Base-by-base conservation (phyloP, 1,140 invertebrate genomes). In the Nomia melanderi region DNA sequence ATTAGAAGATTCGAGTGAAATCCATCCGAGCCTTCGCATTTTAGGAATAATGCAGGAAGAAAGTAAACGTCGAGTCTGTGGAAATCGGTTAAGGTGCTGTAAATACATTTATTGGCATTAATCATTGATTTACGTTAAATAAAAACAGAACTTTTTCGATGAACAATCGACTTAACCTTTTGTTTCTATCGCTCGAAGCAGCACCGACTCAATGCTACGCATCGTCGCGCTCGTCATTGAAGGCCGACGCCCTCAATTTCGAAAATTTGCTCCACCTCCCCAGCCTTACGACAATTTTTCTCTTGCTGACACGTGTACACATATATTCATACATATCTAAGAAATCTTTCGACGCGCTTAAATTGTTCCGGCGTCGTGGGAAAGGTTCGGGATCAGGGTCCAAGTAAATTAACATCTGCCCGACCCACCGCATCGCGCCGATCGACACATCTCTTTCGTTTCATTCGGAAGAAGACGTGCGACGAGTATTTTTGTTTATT, bases 31-130 rank as follows among this genome's bases (percentile, higher is more conserved):
- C n/a, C n/a, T 23, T n/a, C n/a, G n/a, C n/a, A 12, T 2, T 27
- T 57, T 1, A 8, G 33, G 14, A 8, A 47, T 8, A 56, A 20
- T 23, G 12, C 20, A 11, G 47, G 44, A 63, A 23, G n/a, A 63
- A 36, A 62, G 29, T 31, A 23, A 60, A 59, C 39, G 25, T 31
- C 39, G 41, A 36, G 59, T 54, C 14, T 17, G 56, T 59, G 66
- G 74, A 71, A 71, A 77, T 59, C 44, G 66, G 59, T 60, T 33
- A 67, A 81, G 57, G 39, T 81, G 39, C 57, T 85, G 71, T 84
- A 84, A 85, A 84, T 84, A 85, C 66, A 81, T 81, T 81, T 84
- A 84, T 84, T 85, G 75, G 62, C 67, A 65, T 78, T 78, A n/a
- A 83, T 59, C 75, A 80, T 74, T 80, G 69, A 81, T 78, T 31